Base-by-base conservation (phyloP, 2,888 invertebrate genomes). In the Ochropleura leucogaster region DNA sequence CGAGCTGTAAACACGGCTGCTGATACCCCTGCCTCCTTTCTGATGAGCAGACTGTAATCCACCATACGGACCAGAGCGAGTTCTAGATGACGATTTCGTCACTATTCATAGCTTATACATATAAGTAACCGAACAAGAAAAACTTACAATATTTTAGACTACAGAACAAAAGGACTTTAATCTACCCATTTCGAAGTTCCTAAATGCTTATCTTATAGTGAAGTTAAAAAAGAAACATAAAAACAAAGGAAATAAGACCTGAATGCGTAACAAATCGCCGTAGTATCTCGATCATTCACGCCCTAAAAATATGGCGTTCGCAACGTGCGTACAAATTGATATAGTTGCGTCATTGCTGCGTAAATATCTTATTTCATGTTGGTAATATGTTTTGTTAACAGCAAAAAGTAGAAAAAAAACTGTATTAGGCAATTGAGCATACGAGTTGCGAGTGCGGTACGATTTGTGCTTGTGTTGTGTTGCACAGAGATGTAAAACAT, bases 281-380 rank as follows among this genome's bases (percentile, higher is more conserved):
- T n/a, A 68, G 72, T 72, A 79, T 74, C 57, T 59, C 20, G 40
- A 77, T 64, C 55, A 16, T 84, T 84, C 64, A 72, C 60, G 75
- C 65, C 85, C 85, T 81, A 69, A 74, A 80, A 80, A 55, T 53
- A 40, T 64, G 51, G 46, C 55, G 51, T 47, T 66, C 55, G 44
- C 44, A 84, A 69, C 67, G 20, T 75, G 63, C 62, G 76, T 64
- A 55, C 16, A 73, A 81, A 71, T 76, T 71, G 53, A 69, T 46
- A 59, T 10, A 20, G 16, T 82, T 82, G 67, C 85, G 40, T 72
- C 79, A 77, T 10, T 30, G 9, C 62, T 77, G 57, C 59, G 60
- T 42, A 72, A 72, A 65, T 65, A 77, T 67, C 53, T 71, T 71
- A 72, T 77, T 82, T 68, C 51, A 51, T 82, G 40, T 47, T 59